Conservation (phyloP, 2,113 vertebrate species). For the Chelonoidis abingdonii region DNA sequence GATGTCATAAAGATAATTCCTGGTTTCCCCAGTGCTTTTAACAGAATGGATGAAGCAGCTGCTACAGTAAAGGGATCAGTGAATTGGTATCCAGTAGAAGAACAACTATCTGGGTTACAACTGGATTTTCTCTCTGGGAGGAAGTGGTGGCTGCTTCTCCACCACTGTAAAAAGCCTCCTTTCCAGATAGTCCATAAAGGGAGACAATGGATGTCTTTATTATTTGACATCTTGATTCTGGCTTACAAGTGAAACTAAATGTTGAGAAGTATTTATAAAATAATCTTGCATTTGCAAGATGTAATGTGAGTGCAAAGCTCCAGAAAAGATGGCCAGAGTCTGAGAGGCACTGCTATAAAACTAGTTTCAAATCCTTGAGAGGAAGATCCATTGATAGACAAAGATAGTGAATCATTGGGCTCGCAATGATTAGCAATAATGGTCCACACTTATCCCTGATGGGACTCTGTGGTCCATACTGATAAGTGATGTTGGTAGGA, state of each 20-base stretch:
- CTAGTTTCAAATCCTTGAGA: neutral
- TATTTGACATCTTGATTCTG: neutral
- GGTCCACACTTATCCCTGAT: no score
- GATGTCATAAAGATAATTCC: neutral
- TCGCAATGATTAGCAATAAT: no score
- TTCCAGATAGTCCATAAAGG: neutral
- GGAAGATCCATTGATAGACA: neutral
- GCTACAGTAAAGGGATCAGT: neutral
- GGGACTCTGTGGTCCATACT: neutral
- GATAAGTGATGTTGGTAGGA: neutral
- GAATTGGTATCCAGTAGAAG: fast-evolving
- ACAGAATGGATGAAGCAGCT: neutral
- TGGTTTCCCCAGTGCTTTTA: neutral
- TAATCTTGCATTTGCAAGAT: neutral
- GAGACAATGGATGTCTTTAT: neutral
- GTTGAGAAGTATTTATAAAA: neutral
- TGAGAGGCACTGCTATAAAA: neutral
- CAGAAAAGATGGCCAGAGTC: neutral
- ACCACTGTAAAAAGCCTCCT: neutral
- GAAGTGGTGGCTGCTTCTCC: neutral
- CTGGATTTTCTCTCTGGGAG: neutral
- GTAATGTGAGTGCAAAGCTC: neutral
- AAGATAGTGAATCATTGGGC: neutral
- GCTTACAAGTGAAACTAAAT: neutral
- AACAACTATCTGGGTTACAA: neutral